These are phyloP conservation scores for Toxonevra muliebris DNA, from an alignment of 2,888 invertebrate species.

Conservation along the genomic window DNA sequence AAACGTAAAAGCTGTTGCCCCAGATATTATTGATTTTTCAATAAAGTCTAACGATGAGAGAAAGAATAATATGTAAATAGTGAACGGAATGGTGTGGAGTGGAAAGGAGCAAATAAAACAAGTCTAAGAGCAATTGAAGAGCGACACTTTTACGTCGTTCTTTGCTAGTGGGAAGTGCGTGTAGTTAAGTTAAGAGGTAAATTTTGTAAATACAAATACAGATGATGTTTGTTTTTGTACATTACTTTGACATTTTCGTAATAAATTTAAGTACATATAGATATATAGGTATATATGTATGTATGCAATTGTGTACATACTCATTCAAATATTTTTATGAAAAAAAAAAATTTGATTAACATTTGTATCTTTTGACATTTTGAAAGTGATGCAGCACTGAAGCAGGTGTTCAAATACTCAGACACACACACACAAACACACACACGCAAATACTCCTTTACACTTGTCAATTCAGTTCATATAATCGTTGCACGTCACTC, in stretches of 20 bases:
- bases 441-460: neutral
- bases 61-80: neutral
- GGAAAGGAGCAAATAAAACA: too few species aligned
- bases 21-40: conserved; percentile 63
- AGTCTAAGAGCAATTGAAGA: too few species aligned
- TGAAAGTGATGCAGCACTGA: neutral
- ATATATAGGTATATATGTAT: conserved; percentile 5
- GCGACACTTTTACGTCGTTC: too few species aligned
- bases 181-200: neutral
- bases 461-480: neutral
- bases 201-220: neutral
- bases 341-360: neutral
- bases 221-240: neutral
- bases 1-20: conserved; percentile 53
- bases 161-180: too few species aligned
- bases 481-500: neutral
- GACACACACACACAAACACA: neutral
- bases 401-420: neutral
- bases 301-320: conserved; percentile 7
- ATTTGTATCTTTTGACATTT: neutral
- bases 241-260: conserved; percentile 1
- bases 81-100: conserved; percentile 4
- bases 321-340: neutral
- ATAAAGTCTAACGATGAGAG: too few species aligned
- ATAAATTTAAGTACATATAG: neutral